These are phyloP conservation scores for Nettapus auritus DNA, from an alignment of 2,113 vertebrate species.

Conservation along the genomic window DNA sequence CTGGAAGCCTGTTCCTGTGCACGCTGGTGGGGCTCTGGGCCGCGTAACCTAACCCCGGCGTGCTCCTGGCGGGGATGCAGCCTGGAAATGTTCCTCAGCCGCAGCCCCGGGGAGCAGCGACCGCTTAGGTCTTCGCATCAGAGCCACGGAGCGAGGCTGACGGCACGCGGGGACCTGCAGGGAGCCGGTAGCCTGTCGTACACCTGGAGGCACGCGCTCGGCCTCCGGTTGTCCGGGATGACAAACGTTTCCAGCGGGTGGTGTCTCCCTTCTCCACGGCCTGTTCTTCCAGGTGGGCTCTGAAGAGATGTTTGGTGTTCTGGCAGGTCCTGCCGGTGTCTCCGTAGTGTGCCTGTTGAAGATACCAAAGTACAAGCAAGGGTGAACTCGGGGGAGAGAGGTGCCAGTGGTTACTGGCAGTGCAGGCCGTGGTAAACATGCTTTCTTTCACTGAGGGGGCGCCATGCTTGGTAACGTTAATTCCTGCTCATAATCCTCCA, in stretches of 20 bases:
- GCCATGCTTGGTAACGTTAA: background rate
- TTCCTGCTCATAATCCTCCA: background rate
- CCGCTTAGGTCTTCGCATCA: background rate
- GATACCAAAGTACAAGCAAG: background rate
- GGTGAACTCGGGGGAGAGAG: background rate
- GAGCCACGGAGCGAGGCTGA: too few species aligned
- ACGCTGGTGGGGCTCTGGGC: background rate
- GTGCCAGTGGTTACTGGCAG: background rate
- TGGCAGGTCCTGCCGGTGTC: too few species aligned
- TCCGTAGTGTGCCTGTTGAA: background rate
- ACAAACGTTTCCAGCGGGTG: background rate
- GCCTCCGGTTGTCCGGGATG: background rate
- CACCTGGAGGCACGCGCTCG: fast-evolving
- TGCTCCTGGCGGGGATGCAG: background rate
- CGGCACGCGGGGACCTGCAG: fast-evolving
- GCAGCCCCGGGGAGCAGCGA: fast-evolving
- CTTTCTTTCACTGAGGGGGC: background rate
- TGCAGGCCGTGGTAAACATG: background rate
- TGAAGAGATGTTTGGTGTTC: background rate
- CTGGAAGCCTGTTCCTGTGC: background rate
- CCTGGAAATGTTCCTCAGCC: background rate
- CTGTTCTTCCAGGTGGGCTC: background rate
- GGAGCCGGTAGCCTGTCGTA: background rate
- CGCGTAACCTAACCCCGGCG: background rate
- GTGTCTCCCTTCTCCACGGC: background rate